Evolutionary conservation across 2,113 vertebrate species (phyloP).

Genomic region (Ceyx melanurus): DNA sequence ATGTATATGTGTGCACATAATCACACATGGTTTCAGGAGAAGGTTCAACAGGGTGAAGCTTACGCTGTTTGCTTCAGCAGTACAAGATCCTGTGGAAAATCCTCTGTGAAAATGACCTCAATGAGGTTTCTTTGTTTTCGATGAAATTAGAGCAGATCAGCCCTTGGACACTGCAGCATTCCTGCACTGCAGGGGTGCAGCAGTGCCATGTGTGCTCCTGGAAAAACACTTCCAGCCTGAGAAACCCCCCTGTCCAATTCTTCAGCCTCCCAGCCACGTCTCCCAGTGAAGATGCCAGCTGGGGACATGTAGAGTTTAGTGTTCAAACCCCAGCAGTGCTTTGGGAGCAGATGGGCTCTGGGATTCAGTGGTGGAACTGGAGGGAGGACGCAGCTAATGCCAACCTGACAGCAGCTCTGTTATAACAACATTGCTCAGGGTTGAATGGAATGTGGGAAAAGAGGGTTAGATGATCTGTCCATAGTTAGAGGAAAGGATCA

Average conservation of each 20-base stretch:
- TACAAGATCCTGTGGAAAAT: slow-evolving; percentile 2
- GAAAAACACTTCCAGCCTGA: not conserved
- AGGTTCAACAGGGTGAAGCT: not conserved
- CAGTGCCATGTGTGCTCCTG: rapidly evolving
- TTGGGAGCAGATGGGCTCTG: not conserved
- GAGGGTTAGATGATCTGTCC: not conserved
- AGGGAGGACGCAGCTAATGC: not conserved
- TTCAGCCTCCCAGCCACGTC: not conserved
- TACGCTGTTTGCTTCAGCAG: slow-evolving; percentile 7
- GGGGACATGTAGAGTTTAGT: not conserved
- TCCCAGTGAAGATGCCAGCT: not conserved
- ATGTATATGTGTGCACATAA: not conserved
- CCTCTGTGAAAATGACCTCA: not conserved
- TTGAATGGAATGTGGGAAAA: not conserved
- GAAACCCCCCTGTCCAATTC: not conserved
- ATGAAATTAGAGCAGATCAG: not conserved
- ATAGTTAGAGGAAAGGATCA: not conserved
- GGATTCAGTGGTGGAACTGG: not conserved
- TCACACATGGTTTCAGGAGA: not conserved
- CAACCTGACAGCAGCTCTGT: not conserved
- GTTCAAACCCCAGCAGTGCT: not conserved
- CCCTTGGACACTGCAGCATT: not conserved
- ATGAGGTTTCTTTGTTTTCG: slow-evolving; percentile 19
- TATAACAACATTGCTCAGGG: not conserved
- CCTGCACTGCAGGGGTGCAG: not conserved